phyloP scores from a whole-genome alignment of 2,113 vertebrate species.

The Micromys minutus region DNA sequence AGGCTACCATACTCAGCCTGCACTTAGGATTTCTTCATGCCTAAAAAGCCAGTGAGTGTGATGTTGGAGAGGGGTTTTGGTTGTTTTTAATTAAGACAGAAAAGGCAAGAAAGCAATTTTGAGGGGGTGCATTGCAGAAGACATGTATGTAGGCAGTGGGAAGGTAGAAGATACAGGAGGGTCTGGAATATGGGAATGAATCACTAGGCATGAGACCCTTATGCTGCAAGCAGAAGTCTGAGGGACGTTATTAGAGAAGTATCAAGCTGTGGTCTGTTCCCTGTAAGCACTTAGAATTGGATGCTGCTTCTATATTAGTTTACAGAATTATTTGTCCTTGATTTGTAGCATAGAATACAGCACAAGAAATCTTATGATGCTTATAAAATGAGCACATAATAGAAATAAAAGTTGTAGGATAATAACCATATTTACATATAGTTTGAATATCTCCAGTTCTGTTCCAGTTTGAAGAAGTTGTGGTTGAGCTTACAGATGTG shows the following conservation, averaged over 20 bases:
- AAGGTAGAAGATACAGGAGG: not conserved
- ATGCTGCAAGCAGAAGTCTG: not conserved
- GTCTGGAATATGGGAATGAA: not conserved
- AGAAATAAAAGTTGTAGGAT: not conserved
- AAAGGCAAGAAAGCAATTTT: not conserved
- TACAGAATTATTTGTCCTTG: not conserved
- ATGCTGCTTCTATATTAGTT: not conserved
- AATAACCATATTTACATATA: not conserved
- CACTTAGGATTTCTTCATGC: not conserved
- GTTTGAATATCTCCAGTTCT: not conserved
- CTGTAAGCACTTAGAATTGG: not conserved
- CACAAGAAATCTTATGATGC: not conserved
- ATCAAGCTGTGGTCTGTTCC: not conserved
- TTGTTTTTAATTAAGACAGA: constrained; percentile 1
- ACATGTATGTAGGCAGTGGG: not conserved
- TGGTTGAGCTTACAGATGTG: not conserved
- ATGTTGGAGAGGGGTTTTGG: not conserved
- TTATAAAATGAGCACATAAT: constrained; percentile 7
- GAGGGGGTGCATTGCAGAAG: constrained; percentile 29
- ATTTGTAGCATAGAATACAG: not conserved
- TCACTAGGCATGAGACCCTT: too few species aligned
- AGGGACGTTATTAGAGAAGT: not conserved
- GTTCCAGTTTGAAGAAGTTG: not conserved
- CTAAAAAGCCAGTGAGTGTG: not conserved
- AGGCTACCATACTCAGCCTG: not conserved